Evolutionary conservation across 1,140 invertebrate genomes (phyloP), one percentile per base, ranked within the genome.

Genomic region (Aphidius gifuensis): DNA sequence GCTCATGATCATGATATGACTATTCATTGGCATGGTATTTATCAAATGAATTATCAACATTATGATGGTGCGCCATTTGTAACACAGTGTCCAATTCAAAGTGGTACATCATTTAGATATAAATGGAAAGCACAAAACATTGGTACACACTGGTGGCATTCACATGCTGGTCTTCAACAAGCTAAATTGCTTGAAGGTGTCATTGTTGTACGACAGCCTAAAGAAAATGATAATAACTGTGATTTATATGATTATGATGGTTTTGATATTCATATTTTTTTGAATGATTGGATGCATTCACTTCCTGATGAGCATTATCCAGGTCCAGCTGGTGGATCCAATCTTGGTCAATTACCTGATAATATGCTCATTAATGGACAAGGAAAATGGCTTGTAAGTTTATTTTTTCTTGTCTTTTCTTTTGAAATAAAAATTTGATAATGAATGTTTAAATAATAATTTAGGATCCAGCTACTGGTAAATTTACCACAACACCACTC

Each of bases 121-220:
- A 86, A 89, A 77, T 94, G 86, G 84, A 79, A 81, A 60, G 84
- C 81, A 6, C 83, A 84, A 49, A 90, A 91, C 71, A 81, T 86
- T 42, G 93, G 93, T 47, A 95, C 93, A 2, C 91, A 94, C 77
- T 96, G 93, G 77, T 96, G 91, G 87, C 94, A 97, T 75, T 89
- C 92, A 3, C 94, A 96, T 72, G 88, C 90, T 9, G 91, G 91
- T 73, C 79, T 93, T 1, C 92, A 94, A 73, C 90, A 93, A 79
- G 79, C 92, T 23, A 93, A 96, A 72, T 93, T 93, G 73, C 81
- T 94, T 50, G 89, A 90, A 71, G 93, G 94, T 16, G 86, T 89
- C 66, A 83, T 96, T n/a, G 85, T 95, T 4, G 85, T 96, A 21
- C 84, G 91, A 50, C 88, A 92, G 71, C 85, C 91, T 4, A 85